phyloP scores from a whole-genome alignment of 1,140 invertebrate genomes.

The Magallana gigas region DNA sequence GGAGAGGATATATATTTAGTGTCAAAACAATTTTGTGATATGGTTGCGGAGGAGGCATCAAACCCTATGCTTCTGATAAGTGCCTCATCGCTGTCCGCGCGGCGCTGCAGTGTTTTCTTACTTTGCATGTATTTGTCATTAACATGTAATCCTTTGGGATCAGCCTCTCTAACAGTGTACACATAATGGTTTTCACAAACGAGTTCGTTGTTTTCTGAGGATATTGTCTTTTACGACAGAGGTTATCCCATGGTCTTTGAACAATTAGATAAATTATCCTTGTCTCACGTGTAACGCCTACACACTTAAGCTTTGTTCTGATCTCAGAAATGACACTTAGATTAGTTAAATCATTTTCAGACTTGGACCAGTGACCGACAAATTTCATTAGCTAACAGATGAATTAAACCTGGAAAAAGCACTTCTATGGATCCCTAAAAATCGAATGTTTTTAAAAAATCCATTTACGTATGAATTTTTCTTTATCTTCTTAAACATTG shows the following conservation, averaged over 20 bases:
- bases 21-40: neutral
- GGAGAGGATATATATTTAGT: neutral
- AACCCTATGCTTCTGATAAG: neutral
- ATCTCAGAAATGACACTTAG: too few relatives aligned
- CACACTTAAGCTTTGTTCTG: too few relatives aligned
- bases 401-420: too few relatives aligned
- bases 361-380: too few relatives aligned
- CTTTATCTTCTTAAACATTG: too few relatives aligned
- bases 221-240: conserved; percentile 5
- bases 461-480: too few relatives aligned
- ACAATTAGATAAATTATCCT: too few relatives aligned
- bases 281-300: too few relatives aligned
- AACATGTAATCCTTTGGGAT: neutral
- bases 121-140: conserved; percentile 6
- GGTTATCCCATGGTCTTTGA: neutral
- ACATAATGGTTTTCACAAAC: conserved; percentile 20
- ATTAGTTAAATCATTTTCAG: too few relatives aligned
- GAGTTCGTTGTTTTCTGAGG: neutral
- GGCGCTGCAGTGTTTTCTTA: neutral
- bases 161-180: neutral
- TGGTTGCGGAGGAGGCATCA: neutral
- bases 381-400: too few relatives aligned
- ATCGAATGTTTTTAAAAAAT: too few relatives aligned
- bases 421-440: too few relatives aligned
- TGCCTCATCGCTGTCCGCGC: neutral